phyloP scores from a whole-genome alignment of 2,797 vertebrate species.

The Typhlichthys subterraneus region DNA sequence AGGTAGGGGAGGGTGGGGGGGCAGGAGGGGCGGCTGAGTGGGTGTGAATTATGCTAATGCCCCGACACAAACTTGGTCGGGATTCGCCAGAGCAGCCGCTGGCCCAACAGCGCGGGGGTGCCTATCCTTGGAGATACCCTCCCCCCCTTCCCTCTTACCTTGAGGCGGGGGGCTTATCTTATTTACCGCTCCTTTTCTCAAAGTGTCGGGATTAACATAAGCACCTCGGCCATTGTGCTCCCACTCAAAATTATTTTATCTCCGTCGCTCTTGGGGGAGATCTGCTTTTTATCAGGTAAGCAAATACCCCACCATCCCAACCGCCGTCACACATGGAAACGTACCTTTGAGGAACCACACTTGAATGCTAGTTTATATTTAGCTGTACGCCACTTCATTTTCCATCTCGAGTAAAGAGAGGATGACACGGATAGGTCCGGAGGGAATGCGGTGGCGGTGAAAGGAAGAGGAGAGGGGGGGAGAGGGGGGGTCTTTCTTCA shows the following conservation, averaged over 20 bases:
- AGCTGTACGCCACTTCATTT: constrained; percentile 70
- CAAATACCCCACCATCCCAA: constrained; percentile 82
- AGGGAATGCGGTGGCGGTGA: constrained; percentile 2
- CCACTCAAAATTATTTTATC: constrained; percentile 74
- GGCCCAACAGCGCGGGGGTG: constrained; percentile 40
- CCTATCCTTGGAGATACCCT: neutral
- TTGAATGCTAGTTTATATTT: constrained; percentile 84
- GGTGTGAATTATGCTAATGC: constrained; percentile 76
- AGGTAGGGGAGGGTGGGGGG: neutral
- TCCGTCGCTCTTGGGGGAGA: constrained; percentile 57
- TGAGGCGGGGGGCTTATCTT: constrained; percentile 75
- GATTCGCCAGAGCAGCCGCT: constrained; percentile 48
- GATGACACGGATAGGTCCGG: constrained; percentile 48
- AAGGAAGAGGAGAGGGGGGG: neutral
- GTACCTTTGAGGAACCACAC: constrained; percentile 85
- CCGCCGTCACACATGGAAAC: constrained; percentile 77
- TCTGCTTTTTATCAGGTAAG: constrained; percentile 89
- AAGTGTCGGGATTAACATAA: constrained; percentile 78
- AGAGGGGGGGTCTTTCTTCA: constrained; percentile 16
- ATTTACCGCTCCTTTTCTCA: constrained; percentile 58
- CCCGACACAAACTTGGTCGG: constrained; percentile 68
- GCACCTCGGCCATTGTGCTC: constrained; percentile 77
- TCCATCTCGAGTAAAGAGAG: constrained; percentile 37
- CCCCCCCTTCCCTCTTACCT: constrained; percentile 54
- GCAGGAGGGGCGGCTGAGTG: constrained; percentile 41